A percentile compares a stretch with the other conserved stretches of the same genome.
Conservation (phyloP, 1,140 invertebrate genomes). For the Drosophila watanabei region DNA sequence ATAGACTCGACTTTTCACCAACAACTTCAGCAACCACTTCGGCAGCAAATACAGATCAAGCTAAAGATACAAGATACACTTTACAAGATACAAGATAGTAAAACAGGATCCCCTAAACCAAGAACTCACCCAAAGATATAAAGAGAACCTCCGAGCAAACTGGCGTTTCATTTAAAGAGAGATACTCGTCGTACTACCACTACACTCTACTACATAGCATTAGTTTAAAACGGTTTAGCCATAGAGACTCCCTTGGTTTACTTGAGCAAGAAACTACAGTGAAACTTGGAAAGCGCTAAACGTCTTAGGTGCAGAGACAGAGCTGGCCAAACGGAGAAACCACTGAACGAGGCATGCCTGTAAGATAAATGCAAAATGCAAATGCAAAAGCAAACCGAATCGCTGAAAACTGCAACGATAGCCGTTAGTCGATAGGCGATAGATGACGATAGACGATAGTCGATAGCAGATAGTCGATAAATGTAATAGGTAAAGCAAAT, state of each 20-base stretch:
- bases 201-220: conserved; percentile 73
- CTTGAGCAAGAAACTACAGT: conserved; percentile 63
- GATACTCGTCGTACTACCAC: conserved; percentile 35
- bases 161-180: conserved; percentile 75
- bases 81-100: conserved; percentile 15
- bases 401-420: conserved; percentile 63
- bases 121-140: conserved; percentile 35
- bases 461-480: conserved; percentile 37
- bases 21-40: conserved; percentile 36
- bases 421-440: conserved; percentile 19
- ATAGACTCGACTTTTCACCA: conserved; percentile 68
- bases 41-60: conserved; percentile 43
- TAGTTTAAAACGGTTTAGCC: conserved; percentile 66
- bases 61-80: conserved; percentile 20
- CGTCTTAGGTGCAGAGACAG: conserved; percentile 73
- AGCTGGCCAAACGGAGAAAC: conserved; percentile 49
- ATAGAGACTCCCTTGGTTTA: conserved; percentile 71
- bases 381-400: conserved; percentile 36
- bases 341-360: conserved; percentile 67
- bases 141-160: conserved; percentile 77
- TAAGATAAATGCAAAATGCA: conserved; percentile 54
- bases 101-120: conserved; percentile 21
- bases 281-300: conserved; percentile 81
- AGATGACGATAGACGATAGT: conserved; percentile 15
- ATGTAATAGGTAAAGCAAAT: conserved; percentile 45